phyloP scores from a whole-genome alignment of 2,888 invertebrate species.

The Drosophila gaucha region DNA sequence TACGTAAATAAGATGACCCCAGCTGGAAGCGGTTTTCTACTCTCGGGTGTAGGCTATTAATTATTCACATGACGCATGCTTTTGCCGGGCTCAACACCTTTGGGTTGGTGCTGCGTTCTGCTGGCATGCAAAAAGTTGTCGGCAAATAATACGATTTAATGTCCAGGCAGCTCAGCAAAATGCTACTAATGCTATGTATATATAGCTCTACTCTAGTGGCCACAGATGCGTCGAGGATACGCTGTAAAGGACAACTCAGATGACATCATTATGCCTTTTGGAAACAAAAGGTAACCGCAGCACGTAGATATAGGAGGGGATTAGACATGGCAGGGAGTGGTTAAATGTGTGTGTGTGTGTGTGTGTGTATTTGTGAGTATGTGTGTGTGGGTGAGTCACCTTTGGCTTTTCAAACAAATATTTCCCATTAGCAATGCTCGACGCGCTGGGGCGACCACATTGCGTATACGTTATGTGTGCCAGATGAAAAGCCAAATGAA shows the following conservation, averaged over 20 bases:
- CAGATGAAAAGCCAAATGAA: conserved; percentile 77
- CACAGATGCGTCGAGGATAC: conserved; percentile 57
- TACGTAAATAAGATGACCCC: conserved; percentile 42
- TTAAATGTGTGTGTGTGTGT: conserved; percentile 10
- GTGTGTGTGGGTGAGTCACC: conserved; percentile 67
- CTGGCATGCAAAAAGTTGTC: conserved; percentile 37
- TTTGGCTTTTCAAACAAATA: conserved; percentile 78
- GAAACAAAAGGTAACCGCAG: conserved; percentile 79
- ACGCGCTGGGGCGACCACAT: conserved; percentile 55
- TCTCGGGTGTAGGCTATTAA: conserved; percentile 51
- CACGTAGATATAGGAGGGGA: conserved; percentile 5
- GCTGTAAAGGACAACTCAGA: conserved; percentile 52
- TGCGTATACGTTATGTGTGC: conserved; percentile 74
- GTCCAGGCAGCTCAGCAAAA: conserved; percentile 41
- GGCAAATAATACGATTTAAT: conserved; percentile 73
- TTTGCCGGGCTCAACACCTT: conserved; percentile 52
- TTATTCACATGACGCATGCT: conserved; percentile 65
- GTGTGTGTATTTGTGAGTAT: conserved; percentile 2
- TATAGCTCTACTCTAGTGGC: conserved; percentile 7
- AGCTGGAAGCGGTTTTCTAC: neutral
- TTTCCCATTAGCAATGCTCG: conserved; percentile 77
- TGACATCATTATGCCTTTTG: conserved; percentile 78
- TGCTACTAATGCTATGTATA: conserved; percentile 57
- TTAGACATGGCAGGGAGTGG: conserved; percentile 10
- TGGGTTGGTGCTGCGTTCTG: conserved; percentile 1